phyloP scores from a whole-genome alignment of 1,140 invertebrate genomes.

The Brachionus paranguensis region DNA sequence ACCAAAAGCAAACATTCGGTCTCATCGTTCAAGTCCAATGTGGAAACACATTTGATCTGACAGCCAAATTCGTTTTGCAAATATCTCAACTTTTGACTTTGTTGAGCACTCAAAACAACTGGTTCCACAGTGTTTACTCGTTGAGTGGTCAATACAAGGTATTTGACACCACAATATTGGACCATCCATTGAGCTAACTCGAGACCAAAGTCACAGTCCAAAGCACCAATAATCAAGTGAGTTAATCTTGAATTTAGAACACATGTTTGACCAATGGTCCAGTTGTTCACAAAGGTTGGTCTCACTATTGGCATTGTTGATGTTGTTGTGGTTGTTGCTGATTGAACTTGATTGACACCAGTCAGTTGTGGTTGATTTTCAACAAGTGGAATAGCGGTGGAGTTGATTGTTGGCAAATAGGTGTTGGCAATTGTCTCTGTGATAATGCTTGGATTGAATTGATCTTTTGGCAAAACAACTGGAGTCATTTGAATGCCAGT shows the following conservation, averaged over 20 bases:
- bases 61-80: conserved; percentile 1
- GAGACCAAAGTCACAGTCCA: conserved; percentile 20
- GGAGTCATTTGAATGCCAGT: neutral
- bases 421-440: neutral
- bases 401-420: neutral
- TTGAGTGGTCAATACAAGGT: neutral
- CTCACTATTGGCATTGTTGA: neutral
- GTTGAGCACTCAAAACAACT: neutral
- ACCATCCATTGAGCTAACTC: conserved; percentile 29
- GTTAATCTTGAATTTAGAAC: neutral
- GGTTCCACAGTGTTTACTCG: neutral
- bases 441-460: neutral
- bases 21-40: conserved; percentile 9
- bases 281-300: neutral
- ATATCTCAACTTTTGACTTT: conserved; percentile 1
- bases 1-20: neutral
- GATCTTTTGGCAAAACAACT: conserved; percentile 30
- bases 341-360: neutral
- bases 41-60: conserved; percentile 20
- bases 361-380: too few relatives aligned
- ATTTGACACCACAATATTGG: conserved; percentile 1
- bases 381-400: too few relatives aligned
- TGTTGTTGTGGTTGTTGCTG: neutral
- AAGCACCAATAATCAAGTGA: neutral
- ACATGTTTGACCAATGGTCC: neutral